Base-by-base conservation (phyloP, 64 coral and sea anemone species). In the Stichodactyla mertensii region DNA sequence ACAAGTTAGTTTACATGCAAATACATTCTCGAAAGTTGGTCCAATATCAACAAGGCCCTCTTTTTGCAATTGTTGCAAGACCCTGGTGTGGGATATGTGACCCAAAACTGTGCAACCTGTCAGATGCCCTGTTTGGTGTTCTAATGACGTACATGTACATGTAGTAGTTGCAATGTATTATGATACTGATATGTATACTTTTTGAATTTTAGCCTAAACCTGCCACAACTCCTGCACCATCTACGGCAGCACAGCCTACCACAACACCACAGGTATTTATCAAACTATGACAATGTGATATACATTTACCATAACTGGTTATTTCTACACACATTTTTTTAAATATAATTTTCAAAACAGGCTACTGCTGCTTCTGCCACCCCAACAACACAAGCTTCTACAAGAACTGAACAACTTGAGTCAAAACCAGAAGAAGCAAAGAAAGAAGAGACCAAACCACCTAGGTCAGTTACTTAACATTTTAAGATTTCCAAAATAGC, bases 391-490 rank as follows among this genome's bases (percentile, higher is more conserved):
- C 52, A 64, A 54, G 86, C 64, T 55, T 61, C 86, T 13, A 77
- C 77, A 10, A 85, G 77, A 62, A 20, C 53, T 83, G 86, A 77
- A 88, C 79, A 64, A 71, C 86, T 52, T 4, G 91, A 92, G 86
- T 62, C 91, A 18, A 92, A 92, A 78, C 91, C 91, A 71, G 91
- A 88, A 51, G 86, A 84, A 60, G 28, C 91, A 15, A 91, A 80
- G 52, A 87, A 81, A 55, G 91, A 92, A 51, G 86, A 84, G 36
- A 28, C 91, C 16, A 85, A 85, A 85, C 60, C 83, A 57, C 19
- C 83, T 23, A 85, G 54, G 83, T 85, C 16, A 85, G 16, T 58
- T 27, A 45, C 36, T 45, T 45, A 45, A 45, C 36, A 2, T 45
- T 45, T 45, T 45, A 45, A 45, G 3, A 45, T 45, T 45, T 45